Evolutionary conservation across 2,888 invertebrate genomes (phyloP), one percentile per base, ranked within the genome.

Genomic region (Cephus nigrinus): DNA sequence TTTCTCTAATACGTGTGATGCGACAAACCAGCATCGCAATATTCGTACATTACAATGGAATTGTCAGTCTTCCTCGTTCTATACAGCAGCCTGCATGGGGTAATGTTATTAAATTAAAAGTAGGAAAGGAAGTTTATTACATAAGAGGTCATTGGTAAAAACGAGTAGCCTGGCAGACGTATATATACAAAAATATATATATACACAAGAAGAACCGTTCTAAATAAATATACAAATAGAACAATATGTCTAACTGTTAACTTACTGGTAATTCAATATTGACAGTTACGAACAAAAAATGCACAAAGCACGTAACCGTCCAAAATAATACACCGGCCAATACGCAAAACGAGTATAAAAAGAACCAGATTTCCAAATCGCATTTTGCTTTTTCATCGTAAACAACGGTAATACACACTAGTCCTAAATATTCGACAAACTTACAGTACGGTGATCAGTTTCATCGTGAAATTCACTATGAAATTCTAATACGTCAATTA

Each of bases 1-100:
- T 71, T 30, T 30, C 71, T 69, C 15, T 30, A 32, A 12, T 33
- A 32, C 12, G 15, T 31, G 31, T 33, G 31, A 32, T 33, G 71
- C 71, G 33, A 71, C 71, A 71, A 71, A 31, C 71, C 71, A 71
- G 71, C 71, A 33, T 71, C 71, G 71, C 71, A 33, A 71, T 71
- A 71, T 71, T 33, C 71, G 71, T 31, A 31, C 71, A 23, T 31
- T 71, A 71, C 32, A 83, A 81, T 80, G 78, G 80, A 82, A 84
- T 80, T 80, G 79, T 84, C 84, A 83, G 84, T 84, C 83, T 82
- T 83, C 69, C 78, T 79, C 80, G 79, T 82, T 80, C 79, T 75
- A 80, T 55, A 77, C 80, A 83, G 84, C 80, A 84, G 79, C 80
- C 81, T 81, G 81, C 76, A 81, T 79, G 79, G 33, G 32, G 71